Evolutionary conservation across 2,113 vertebrate species (phyloP).

Genomic region (Oreochromis aureus): DNA sequence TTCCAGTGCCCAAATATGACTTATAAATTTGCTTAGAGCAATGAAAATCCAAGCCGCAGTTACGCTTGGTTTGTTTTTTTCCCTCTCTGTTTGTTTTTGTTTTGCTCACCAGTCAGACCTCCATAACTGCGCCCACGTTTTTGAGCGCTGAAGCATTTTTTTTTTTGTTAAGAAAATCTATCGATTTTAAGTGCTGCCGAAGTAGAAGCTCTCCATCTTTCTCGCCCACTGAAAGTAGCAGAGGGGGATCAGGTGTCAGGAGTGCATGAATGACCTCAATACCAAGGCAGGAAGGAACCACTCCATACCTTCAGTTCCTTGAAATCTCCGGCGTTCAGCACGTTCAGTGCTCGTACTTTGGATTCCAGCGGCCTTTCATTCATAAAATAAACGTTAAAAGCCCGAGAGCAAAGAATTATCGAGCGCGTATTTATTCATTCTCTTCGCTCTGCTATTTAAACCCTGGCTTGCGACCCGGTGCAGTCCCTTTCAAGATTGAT

Average conservation of each 20-base stretch:
- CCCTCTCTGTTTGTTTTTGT: neutral
- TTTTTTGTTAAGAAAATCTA: neutral
- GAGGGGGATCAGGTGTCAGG: constrained; percentile 16
- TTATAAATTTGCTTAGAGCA: neutral
- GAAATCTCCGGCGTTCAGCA: neutral
- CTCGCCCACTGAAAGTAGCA: neutral
- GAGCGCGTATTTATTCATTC: neutral
- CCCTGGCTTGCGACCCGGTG: neutral
- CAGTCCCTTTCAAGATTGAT: constrained; percentile 36
- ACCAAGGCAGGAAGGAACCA: neutral
- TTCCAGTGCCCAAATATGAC: neutral
- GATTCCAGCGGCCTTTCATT: neutral
- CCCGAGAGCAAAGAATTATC: neutral
- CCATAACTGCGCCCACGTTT: neutral
- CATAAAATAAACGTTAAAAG: neutral
- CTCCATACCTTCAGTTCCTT: neutral
- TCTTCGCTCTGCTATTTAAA: neutral
- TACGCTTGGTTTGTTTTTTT: neutral
- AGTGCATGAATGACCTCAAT: neutral
- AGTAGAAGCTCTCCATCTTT: constrained; percentile 4
- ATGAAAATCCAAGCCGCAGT: neutral
- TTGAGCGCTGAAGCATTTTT: neutral
- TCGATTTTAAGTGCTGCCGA: neutral
- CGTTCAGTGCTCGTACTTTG: neutral
- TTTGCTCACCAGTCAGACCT: neutral